Evolutionary conservation across 2,797 vertebrate genomes (phyloP).

Genomic region (Leptodactylus fallax): DNA sequence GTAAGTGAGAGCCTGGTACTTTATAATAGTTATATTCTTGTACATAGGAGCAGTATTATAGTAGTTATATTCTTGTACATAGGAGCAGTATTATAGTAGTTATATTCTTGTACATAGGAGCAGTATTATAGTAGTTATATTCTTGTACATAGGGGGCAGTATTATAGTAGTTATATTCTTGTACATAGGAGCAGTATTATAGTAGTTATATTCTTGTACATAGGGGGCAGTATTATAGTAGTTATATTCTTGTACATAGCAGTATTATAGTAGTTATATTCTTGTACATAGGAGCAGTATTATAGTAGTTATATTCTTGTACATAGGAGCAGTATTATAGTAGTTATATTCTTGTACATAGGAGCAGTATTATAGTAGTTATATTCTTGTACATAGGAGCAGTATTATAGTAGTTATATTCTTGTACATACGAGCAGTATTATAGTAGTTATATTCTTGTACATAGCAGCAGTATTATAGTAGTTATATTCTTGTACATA

Average conservation of each 20-base stretch:
- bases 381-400: neutral
- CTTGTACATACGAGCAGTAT: neutral
- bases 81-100: neutral
- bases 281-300: neutral
- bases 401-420: slow-evolving; percentile 5
- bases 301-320: neutral
- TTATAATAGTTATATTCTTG: no score
- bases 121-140: slow-evolving; percentile 12
- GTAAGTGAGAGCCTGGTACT: no score
- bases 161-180: slow-evolving; percentile 16
- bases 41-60: no score
- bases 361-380: neutral
- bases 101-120: neutral
- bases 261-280: slow-evolving; percentile 4
- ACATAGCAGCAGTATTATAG: neutral
- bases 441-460: slow-evolving; percentile 4
- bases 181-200: slow-evolving; percentile 15
- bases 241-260: slow-evolving; percentile 9
- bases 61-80: neutral
- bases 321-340: neutral
- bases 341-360: neutral
- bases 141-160: neutral
- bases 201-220: neutral
- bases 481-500: neutral
- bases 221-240: neutral